These are phyloP conservation scores for Papilio gigon DNA, from an alignment of 2,888 invertebrate species.

Conservation along the genomic window DNA sequence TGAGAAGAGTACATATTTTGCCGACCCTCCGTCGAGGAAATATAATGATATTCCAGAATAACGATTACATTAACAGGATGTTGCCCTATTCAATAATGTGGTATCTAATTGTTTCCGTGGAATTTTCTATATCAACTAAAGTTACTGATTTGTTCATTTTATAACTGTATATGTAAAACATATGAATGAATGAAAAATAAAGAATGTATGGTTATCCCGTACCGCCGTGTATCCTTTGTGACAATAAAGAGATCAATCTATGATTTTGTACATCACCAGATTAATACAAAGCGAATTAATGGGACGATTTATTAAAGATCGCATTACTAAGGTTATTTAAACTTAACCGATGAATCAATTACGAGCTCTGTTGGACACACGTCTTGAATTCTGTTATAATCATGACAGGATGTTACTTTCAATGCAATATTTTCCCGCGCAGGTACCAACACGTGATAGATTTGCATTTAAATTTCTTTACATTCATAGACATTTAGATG, in stretches of 20 bases:
- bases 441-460: neutral
- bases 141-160: no score
- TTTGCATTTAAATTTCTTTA: slow-evolving; percentile 11
- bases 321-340: neutral
- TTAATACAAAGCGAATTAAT: no score
- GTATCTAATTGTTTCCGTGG: neutral
- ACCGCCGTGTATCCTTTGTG: no score
- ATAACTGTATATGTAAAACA: no score
- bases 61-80: slow-evolving; percentile 2
- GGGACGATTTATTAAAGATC: no score
- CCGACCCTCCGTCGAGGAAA: no score
- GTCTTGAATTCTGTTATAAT: neutral
- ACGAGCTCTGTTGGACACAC: neutral
- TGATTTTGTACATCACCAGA: no score
- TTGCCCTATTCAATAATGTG: neutral
- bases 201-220: no score
- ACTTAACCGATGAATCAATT: neutral
- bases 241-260: no score
- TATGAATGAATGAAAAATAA: no score
- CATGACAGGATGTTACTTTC: neutral
- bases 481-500: neutral
- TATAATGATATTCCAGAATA: no score
- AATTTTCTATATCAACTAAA: neutral
- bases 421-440: neutral
- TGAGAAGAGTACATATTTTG: no score